Percentiles rank a stretch among this genome's conserved stretches.
phyloP scores from a whole-genome alignment of 2,888 invertebrate species.

The Panzeria rudis region DNA sequence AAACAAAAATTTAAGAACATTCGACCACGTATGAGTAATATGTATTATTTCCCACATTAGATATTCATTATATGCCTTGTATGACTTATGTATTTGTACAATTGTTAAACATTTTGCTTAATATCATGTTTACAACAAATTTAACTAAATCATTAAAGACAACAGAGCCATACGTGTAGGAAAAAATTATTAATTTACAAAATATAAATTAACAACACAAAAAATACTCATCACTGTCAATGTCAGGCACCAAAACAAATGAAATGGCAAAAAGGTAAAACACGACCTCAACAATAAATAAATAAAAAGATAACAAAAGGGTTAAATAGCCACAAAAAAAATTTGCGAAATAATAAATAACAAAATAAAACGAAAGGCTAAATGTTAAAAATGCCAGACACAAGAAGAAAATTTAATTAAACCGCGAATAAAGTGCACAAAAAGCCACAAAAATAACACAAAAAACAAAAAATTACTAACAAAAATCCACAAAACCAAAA shows the following conservation, averaged over 20 bases:
- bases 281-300: neutral
- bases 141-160: neutral
- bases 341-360: neutral
- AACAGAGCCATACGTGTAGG: no score
- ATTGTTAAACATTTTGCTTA: no score
- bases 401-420: constrained; percentile 53
- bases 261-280: neutral
- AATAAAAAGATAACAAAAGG: constrained; percentile 29
- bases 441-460: neutral
- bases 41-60: neutral
- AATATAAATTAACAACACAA: no score
- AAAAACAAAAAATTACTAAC: neutral
- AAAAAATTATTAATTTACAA: neutral
- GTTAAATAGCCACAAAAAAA: constrained; percentile 48
- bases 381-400: constrained; percentile 39
- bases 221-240: constrained; percentile 1
- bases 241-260: neutral
- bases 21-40: neutral
- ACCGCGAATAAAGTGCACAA: constrained; percentile 30
- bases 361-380: neutral
- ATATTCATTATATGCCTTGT: neutral
- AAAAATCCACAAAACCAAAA: neutral
- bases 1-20: no score
- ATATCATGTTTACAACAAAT: neutral
- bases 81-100: no score